Conservation (phyloP, 2,113 vertebrate species). For the Aramus guarauna region DNA sequence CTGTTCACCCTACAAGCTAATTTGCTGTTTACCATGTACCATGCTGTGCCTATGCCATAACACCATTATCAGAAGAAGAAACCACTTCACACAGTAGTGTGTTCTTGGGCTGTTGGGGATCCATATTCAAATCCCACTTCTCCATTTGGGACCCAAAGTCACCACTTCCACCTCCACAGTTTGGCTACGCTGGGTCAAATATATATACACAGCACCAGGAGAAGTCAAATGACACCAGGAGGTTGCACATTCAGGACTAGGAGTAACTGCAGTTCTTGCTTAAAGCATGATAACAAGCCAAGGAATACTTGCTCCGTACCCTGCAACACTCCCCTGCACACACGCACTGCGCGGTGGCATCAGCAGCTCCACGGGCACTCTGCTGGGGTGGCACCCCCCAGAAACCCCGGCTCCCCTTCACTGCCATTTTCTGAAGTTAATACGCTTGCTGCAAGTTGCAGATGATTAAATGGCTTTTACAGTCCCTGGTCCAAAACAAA, state of each 20-base stretch:
- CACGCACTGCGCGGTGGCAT: accelerated
- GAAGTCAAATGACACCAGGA: neutral
- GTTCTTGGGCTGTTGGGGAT: neutral
- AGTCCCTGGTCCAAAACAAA: constrained; percentile 46
- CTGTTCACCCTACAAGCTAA: neutral
- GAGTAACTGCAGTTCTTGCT: neutral
- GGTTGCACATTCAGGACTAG: neutral
- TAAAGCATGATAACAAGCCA: neutral
- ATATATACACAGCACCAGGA: neutral
- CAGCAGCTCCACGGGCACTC: neutral
- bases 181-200: neutral
- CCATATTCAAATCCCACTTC: neutral
- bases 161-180: neutral
- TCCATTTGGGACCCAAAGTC: neutral
- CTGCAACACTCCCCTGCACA: neutral
- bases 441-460: neutral
- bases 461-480: constrained; percentile 18
- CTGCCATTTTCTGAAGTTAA: neutral
- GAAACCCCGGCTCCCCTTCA: neutral
- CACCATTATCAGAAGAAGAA: neutral
- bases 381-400: neutral
- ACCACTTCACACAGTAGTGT: neutral
- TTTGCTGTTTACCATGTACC: neutral
- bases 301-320: neutral
- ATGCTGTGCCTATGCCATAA: neutral